These are phyloP conservation scores for Hepsetus odoe DNA, from an alignment of 2,113 vertebrate species.

Conservation along the genomic window DNA sequence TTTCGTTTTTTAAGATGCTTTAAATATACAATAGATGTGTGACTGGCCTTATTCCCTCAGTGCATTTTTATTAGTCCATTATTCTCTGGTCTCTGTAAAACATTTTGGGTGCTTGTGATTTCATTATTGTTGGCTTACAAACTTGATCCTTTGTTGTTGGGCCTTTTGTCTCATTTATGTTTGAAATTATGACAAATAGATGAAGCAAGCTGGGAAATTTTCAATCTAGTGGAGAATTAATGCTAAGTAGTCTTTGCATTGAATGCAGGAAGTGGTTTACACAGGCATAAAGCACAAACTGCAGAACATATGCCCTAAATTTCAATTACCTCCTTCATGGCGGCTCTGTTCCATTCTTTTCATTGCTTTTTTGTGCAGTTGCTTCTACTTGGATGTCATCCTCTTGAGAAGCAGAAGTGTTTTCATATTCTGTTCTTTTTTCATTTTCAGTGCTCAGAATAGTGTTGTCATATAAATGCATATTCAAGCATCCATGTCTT, in stretches of 20 bases:
- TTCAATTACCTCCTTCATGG: not conserved
- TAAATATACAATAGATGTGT: constrained; percentile 22
- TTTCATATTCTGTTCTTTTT: not conserved
- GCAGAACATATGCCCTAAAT: constrained; percentile 13
- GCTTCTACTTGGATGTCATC: constrained; percentile 3
- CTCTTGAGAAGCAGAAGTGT: not conserved
- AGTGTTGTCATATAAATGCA: constrained; percentile 20
- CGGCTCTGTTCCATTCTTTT: constrained; percentile 16
- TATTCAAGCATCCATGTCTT: not conserved
- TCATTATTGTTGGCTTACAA: constrained; percentile 44
- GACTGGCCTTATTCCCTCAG: constrained; percentile 25
- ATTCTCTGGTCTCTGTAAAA: constrained; percentile 44
- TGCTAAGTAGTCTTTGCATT: constrained; percentile 14
- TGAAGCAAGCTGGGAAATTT: constrained; percentile 44
- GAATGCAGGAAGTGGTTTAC: not conserved
- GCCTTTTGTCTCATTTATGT: constrained; percentile 40
- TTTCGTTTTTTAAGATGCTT: constrained; percentile 6
- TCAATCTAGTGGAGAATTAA: constrained; percentile 32
- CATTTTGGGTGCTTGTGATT: constrained; percentile 30
- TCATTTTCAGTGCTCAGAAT: not conserved
- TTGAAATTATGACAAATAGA: constrained; percentile 46
- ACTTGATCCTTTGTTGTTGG: constrained; percentile 12
- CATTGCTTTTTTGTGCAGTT: not conserved
- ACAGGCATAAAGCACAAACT: not conserved
- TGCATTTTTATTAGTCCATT: constrained; percentile 35